Evolutionary conservation across 2,888 invertebrate genomes (phyloP).

Genomic region (Anorthoa munda): DNA sequence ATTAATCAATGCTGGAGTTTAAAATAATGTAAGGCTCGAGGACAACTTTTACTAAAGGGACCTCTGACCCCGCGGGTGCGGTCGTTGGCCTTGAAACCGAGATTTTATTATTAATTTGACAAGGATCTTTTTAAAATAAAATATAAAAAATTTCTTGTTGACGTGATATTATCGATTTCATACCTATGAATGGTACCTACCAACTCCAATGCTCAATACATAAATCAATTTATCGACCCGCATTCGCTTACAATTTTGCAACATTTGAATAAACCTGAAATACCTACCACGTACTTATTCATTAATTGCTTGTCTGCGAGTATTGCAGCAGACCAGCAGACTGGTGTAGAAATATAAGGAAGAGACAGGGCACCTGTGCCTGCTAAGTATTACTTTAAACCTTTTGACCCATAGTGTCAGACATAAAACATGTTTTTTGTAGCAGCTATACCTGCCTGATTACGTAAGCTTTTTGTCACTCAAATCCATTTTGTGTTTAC

Average conservation of each 20-base stretch:
- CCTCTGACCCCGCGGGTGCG: conserved; percentile 58
- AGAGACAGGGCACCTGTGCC: conserved; percentile 29
- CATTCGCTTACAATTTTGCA: conserved; percentile 58
- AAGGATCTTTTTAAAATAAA: conserved; percentile 23
- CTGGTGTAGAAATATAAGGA: conserved; percentile 37
- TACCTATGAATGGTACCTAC: conserved; percentile 5
- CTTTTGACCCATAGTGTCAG: conserved; percentile 39
- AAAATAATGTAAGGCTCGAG: not conserved
- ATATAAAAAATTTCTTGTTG: conserved; percentile 29
- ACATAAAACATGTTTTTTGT: conserved; percentile 17
- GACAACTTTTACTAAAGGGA: conserved; percentile 49
- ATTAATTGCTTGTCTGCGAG: conserved; percentile 38
- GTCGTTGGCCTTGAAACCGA: conserved; percentile 62
- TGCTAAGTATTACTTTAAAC: conserved; percentile 3
- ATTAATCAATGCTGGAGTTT: not conserved
- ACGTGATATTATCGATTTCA: conserved; percentile 11
- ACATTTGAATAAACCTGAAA: conserved; percentile 51
- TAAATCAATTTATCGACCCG: conserved; percentile 49
- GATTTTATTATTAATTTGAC: conserved; percentile 30
- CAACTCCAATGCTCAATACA: conserved; percentile 18
- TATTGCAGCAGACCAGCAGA: conserved; percentile 16
- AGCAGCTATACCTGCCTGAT: not conserved
- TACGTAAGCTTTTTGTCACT: conserved; percentile 24
- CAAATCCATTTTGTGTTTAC: not conserved
- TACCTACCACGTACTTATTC: conserved; percentile 21